These are phyloP conservation scores for Lasiurus borealis DNA, from an alignment of 2,113 vertebrate species.

Conservation along the genomic window DNA sequence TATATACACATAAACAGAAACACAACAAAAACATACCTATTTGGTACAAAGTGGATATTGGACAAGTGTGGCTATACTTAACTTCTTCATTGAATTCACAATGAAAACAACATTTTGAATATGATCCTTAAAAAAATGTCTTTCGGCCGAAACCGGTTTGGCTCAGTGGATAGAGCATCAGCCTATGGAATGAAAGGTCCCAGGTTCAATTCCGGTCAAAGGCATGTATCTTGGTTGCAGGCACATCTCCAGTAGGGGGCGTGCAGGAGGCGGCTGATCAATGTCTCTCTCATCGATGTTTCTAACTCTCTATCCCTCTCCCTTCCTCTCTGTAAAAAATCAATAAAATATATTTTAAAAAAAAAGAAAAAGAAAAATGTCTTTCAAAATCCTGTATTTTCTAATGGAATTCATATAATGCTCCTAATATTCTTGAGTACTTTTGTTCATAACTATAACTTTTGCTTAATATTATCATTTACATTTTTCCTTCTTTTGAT, in stretches of 20 bases:
- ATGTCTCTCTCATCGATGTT: too few species aligned
- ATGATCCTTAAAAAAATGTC: background rate
- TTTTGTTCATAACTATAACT: background rate
- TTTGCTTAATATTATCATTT: slow-evolving; percentile 12
- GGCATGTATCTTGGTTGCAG: too few species aligned
- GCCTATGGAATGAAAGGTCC: too few species aligned
- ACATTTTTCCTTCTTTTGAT: background rate
- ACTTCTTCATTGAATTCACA: background rate
- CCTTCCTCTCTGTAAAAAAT: too few species aligned
- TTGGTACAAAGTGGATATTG: background rate
- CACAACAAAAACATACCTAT: background rate
- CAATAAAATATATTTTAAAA: too few species aligned
- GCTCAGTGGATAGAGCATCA: too few species aligned
- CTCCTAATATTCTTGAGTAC: background rate
- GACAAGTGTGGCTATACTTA: background rate
- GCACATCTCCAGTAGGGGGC: too few species aligned
- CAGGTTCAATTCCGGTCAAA: too few species aligned
- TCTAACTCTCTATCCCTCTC: too few species aligned
- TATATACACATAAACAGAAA: background rate
- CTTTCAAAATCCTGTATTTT: background rate
- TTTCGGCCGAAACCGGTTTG: too few species aligned
- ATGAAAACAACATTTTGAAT: background rate
- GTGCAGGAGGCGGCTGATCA: too few species aligned
- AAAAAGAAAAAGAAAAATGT: background rate
- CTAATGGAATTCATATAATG: background rate